These are phyloP conservation scores for Acronicta aceris DNA, from an alignment of 2,888 invertebrate species.

Conservation along the genomic window DNA sequence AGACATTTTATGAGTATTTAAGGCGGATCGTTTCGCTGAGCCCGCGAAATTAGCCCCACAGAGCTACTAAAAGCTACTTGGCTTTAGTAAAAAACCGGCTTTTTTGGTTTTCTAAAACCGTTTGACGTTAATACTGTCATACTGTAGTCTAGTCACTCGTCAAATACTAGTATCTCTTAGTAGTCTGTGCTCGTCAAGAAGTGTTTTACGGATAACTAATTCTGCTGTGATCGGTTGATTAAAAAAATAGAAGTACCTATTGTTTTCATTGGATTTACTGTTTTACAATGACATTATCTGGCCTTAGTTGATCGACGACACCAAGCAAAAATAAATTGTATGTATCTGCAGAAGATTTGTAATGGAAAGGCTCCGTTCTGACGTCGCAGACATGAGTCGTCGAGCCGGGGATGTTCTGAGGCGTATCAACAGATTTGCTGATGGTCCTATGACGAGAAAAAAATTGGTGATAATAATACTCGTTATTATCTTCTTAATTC, in stretches of 20 bases:
- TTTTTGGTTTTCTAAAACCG: too few species aligned
- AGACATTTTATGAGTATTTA: too few species aligned
- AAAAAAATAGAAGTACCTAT: constrained; percentile 32
- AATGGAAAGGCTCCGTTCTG: constrained; percentile 80
- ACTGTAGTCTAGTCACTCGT: too few species aligned
- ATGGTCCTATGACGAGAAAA: constrained; percentile 85
- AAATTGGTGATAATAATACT: constrained; percentile 86
- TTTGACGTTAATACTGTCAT: too few species aligned
- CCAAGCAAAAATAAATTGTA: constrained; percentile 20
- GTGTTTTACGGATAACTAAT: too few species aligned
- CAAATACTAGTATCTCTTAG: too few species aligned
- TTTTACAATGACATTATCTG: constrained; percentile 67
- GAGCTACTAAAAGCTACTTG: too few species aligned
- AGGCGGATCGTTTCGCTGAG: too few species aligned
- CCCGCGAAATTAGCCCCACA: too few species aligned
- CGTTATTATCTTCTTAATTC: constrained; percentile 88
- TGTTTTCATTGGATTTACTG: constrained; percentile 54
- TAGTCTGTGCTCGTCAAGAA: too few species aligned
- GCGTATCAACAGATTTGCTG: constrained; percentile 82
- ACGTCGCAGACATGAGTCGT: constrained; percentile 80
- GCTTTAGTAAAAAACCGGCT: too few species aligned
- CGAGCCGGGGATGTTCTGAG: constrained; percentile 82
- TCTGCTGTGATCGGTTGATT: constrained; percentile 24
- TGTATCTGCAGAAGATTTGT: constrained; percentile 52
- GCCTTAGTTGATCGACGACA: constrained; percentile 57